Evolutionary conservation across 2,888 invertebrate species (phyloP).

Genomic region (Habrosyne pyritoides): DNA sequence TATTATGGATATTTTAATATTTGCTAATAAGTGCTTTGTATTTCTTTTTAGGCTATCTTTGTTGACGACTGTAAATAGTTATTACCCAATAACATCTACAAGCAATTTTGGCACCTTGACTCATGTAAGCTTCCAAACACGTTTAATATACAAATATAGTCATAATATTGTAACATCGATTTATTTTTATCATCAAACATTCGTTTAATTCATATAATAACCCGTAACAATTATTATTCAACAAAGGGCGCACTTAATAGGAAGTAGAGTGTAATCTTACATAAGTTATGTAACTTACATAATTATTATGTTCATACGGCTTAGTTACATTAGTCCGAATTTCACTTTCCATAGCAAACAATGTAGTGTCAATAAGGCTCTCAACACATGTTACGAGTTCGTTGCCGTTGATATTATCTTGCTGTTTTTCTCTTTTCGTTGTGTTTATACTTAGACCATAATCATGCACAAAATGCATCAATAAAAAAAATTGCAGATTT

Average conservation of each 20-base stretch:
- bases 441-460: too few relatives aligned
- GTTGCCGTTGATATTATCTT: not conserved
- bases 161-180: too few relatives aligned
- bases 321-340: conserved; percentile 26
- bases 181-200: not conserved
- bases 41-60: too few relatives aligned
- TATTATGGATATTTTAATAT: too few relatives aligned
- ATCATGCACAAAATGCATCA: too few relatives aligned
- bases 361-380: conserved; percentile 28
- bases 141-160: not conserved
- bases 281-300: conserved; percentile 35
- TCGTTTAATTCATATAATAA: not conserved
- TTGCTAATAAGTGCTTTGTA: too few relatives aligned
- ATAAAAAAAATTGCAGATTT: too few relatives aligned
- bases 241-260: conserved; percentile 6
- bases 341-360: conserved; percentile 43
- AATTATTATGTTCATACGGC: conserved; percentile 29
- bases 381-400: not conserved
- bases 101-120: too few relatives aligned
- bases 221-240: conserved; percentile 2
- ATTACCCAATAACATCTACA: too few relatives aligned
- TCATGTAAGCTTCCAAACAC: not conserved
- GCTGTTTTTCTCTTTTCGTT: not conserved
- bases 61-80: too few relatives aligned
- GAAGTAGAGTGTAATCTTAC: conserved; percentile 20